Percentiles rank a stretch among this genome's conserved stretches.
These are phyloP conservation scores for Gadus macrocephalus DNA, from an alignment of 2,113 vertebrate genomes.

Conservation along the genomic window DNA sequence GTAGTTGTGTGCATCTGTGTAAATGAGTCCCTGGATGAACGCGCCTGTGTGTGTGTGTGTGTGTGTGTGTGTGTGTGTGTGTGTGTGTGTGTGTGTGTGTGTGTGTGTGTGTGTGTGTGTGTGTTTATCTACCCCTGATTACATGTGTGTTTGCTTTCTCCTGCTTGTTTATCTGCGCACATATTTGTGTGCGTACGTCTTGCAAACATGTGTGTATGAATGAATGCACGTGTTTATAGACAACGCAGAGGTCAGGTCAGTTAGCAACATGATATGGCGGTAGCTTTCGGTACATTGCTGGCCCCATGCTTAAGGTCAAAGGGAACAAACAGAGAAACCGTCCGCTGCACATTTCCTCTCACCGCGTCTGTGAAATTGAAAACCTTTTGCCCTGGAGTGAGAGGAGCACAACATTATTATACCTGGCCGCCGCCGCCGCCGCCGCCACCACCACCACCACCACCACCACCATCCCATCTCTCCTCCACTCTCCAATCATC, in stretches of 20 bases:
- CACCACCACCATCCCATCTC: too few relatives aligned
- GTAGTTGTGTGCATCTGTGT: too few relatives aligned
- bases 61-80: constrained; percentile 28
- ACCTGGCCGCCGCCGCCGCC: not conserved
- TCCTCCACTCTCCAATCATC: too few relatives aligned
- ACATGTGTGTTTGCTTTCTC: not conserved
- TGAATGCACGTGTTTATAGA: too few relatives aligned
- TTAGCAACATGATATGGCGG: too few relatives aligned
- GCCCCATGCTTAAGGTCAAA: too few relatives aligned
- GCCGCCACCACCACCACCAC: too few relatives aligned
- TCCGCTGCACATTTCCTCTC: not conserved
- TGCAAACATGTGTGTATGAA: not conserved
- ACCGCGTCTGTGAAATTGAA: not conserved
- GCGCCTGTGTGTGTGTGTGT: not conserved
- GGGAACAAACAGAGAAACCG: too few relatives aligned
- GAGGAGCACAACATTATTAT: too few relatives aligned
- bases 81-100: not conserved
- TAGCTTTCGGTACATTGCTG: too few relatives aligned
- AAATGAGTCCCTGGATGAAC: too few relatives aligned
- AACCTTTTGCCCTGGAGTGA: not conserved
- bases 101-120: not conserved
- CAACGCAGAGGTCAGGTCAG: too few relatives aligned
- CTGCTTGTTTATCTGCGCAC: not conserved
- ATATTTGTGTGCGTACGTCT: not conserved
- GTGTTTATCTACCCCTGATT: not conserved